Evolutionary conservation across 2,797 vertebrate genomes (phyloP), one percentile per base, ranked within the genome.

Genomic region (Sebastes nivosus): DNA sequence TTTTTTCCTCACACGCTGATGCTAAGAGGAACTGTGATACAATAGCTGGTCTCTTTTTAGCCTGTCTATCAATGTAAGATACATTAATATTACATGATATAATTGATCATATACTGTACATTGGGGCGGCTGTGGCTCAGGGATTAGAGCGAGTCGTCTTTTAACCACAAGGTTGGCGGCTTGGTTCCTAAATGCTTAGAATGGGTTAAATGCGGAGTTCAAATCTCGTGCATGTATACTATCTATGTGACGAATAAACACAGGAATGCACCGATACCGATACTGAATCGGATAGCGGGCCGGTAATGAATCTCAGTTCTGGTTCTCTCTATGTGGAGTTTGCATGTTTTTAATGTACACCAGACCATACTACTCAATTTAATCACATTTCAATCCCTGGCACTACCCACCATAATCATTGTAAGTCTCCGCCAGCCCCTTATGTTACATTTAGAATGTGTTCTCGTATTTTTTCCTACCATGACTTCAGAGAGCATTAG

Each of bases 1-100:
- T 57, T 27, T 79, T 78, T 81, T 77, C 50, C 27, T 72, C 68
- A 57, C 61, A 50, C n/a, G 30, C 60, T 75, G 34, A 61, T 50
- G 67, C 57, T 72, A 42, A 79, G 42, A 79, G 54, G 29, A 72
- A 57, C 14, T 80, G 32, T 71, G 46, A 79, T 65, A 32, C 29
- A 68, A 52, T 70, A 68, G 36, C 16, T 32, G 30, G 14, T 60
- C 30, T 77, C 25, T 54, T 63, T 79, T 78, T 72, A 8, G 38
- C 11, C n/a, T 20, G 24, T 54, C 16, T 25, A 4, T 76, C 65
- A 70, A 42, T 59, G 8, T 14, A 46, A 70, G 29, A 27, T 54
- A 25, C 65, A 66, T 80, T 54, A 54, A 22, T 22, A 22, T 54
- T 54, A 22, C 2, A 54, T 22, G 20, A 11, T 54, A n/a, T 54